phyloP scores from a whole-genome alignment of 2,888 invertebrate species.

The Drosophila kanekoi region DNA sequence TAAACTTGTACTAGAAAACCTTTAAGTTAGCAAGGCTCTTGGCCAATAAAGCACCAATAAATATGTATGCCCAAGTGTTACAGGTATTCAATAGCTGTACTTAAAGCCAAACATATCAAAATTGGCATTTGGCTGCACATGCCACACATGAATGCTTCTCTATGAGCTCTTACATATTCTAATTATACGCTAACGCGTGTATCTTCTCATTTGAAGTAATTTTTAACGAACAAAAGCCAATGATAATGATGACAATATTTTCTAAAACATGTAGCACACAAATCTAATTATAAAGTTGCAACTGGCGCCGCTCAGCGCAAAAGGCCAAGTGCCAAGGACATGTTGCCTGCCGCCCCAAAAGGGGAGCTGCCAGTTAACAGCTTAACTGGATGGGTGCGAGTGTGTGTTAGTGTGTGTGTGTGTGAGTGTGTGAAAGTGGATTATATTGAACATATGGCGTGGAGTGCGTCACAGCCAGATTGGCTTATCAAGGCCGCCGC shows the following conservation, averaged over 20 bases:
- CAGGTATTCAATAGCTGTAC: too few relatives aligned
- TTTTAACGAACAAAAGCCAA: too few relatives aligned
- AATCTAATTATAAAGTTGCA: conserved; percentile 22
- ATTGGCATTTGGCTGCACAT: background rate
- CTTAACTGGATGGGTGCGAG: conserved; percentile 4
- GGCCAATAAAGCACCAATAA: too few relatives aligned
- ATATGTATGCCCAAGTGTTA: too few relatives aligned
- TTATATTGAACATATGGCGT: conserved; percentile 41
- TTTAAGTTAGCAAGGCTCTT: too few relatives aligned
- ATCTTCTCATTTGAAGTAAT: too few relatives aligned
- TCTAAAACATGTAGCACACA: background rate
- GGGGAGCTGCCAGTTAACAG: conserved; percentile 13
- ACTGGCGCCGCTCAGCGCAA: conserved; percentile 1
- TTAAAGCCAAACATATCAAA: background rate
- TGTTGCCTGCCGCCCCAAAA: background rate
- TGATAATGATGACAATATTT: background rate
- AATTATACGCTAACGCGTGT: too few relatives aligned
- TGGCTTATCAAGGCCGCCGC: conserved; percentile 7
- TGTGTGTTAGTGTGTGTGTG: conserved; percentile 28
- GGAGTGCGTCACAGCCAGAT: conserved; percentile 56
- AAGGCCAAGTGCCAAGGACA: conserved; percentile 16
- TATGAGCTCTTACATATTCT: background rate
- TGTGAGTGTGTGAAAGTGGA: conserved; percentile 41
- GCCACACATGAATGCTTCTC: background rate
- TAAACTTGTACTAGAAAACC: background rate